Conservation (phyloP, 1,140 invertebrate genomes). For the Macrosteles quadrilineatus region DNA sequence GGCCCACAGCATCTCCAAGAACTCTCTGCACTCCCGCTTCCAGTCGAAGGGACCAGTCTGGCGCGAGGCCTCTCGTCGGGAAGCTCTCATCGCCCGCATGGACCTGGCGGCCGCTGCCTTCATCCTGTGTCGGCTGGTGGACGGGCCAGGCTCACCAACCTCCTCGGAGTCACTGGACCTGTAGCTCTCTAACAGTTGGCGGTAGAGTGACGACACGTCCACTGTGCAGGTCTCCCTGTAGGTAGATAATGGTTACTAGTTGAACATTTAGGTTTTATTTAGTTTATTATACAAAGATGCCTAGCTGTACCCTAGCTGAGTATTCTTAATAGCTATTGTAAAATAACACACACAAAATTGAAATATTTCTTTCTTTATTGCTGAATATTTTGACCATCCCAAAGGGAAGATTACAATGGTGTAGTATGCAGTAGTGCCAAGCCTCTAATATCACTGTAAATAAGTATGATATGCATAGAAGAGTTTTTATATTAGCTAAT, state of each 20-base stretch:
- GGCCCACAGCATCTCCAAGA: constrained; percentile 68
- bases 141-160: constrained; percentile 46
- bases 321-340: too few relatives aligned
- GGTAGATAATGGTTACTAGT: background rate
- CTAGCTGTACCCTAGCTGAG: too few relatives aligned
- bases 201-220: constrained; percentile 83
- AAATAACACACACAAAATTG: too few relatives aligned
- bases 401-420: too few relatives aligned
- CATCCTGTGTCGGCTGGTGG: constrained; percentile 33
- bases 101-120: constrained; percentile 33
- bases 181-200: constrained; percentile 75
- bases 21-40: constrained; percentile 63
- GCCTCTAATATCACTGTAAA: too few relatives aligned
- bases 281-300: too few relatives aligned
- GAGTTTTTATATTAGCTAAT: too few relatives aligned
- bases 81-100: constrained; percentile 33
- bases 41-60: constrained; percentile 54
- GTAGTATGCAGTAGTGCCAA: too few relatives aligned
- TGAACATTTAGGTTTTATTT: too few relatives aligned
- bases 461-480: too few relatives aligned
- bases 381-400: too few relatives aligned
- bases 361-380: too few relatives aligned
- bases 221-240: constrained; percentile 54
- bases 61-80: constrained; percentile 19
- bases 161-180: constrained; percentile 68